Evolutionary conservation across 2,888 invertebrate genomes (phyloP), one percentile per base, ranked within the genome.

Genomic region (Camptogramma bilineatum): DNA sequence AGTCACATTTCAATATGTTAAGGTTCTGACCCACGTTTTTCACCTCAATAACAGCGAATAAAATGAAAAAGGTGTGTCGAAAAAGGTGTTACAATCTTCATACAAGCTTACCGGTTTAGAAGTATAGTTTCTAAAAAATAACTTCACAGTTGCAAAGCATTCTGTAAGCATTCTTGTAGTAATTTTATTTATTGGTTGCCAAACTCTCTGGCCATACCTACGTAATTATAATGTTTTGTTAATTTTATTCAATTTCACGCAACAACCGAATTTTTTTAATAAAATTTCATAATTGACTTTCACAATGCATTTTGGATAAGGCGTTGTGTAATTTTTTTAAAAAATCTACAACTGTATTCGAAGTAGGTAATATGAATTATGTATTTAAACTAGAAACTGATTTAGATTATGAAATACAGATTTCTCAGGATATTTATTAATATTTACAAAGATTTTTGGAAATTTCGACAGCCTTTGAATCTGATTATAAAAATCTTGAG

Each of bases 271-370:
- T 56, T 62, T 67, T 68, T 72, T 64, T 47, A 31, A 57, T 56
- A 57, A 64, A 65, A 65, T 28, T 64, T 48, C 62, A 65, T 63
- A 63, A 65, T 46, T 21, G 19, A 56, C 52, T 65, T 65, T 65
- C 17, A 52, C 19, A 60, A 68, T 62, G 48, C 64, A 72, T 72
- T 70, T 72, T 72, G 70, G 69, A 72, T 70, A 61, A 70, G 56
- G 0, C 51, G 21, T 70, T 69, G 39, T 31, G 66, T 63, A 66
- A 68, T 60, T 60, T 55, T 64, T 58, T 60, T 51, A 24, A 13
- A 52, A 55, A 52, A 18, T 28, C 13, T 16, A 51, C 16, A 9
- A 53, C 28, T 60, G 13, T 52, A 9, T 19, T 21, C n/a, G 34
- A 42, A 18, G 18, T 16, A 52, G 24, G 3, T 39, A 21, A 39